A percentile compares a stretch with the other conserved stretches of the same genome.
Conservation (phyloP, 2,113 vertebrate species). For the Gopherus flavomarginatus region DNA sequence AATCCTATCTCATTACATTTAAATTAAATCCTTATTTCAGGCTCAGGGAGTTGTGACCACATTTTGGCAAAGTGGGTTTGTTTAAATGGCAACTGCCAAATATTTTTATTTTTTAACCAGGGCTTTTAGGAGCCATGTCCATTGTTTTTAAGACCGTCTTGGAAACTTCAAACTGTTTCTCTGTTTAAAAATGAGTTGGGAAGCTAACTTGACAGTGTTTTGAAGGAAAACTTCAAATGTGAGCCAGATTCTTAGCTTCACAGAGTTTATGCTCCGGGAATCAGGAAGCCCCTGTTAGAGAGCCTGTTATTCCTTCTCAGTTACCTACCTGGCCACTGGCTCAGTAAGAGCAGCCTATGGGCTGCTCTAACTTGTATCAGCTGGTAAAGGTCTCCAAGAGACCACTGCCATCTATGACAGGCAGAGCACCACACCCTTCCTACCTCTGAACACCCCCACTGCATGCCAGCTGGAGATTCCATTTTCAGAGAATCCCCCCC, state of each 20-base stretch:
- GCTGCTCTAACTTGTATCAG: rapidly evolving
- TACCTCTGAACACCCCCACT: not conserved
- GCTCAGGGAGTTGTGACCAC: conserved; percentile 14
- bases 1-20: conserved; percentile 44
- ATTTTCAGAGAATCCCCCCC: not conserved
- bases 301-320: rapidly evolving
- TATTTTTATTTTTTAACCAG: not conserved
- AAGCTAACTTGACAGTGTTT: not conserved
- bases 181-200: not conserved
- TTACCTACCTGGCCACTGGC: not conserved
- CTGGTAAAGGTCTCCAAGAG: not conserved
- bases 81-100: not conserved
- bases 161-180: not conserved
- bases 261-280: not conserved
- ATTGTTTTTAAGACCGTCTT: not conserved
- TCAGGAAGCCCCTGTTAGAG: not conserved
- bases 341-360: not conserved
- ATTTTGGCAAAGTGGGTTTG: not conserved
- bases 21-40: conserved; percentile 55
- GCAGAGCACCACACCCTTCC: not conserved
- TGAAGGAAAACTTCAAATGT: not conserved
- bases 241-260: not conserved
- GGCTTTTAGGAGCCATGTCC: not conserved
- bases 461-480: not conserved
- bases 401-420: not conserved